Evolutionary conservation across 1,140 invertebrate genomes (phyloP).

Genomic region (Schlechtendalia chinensis): DNA sequence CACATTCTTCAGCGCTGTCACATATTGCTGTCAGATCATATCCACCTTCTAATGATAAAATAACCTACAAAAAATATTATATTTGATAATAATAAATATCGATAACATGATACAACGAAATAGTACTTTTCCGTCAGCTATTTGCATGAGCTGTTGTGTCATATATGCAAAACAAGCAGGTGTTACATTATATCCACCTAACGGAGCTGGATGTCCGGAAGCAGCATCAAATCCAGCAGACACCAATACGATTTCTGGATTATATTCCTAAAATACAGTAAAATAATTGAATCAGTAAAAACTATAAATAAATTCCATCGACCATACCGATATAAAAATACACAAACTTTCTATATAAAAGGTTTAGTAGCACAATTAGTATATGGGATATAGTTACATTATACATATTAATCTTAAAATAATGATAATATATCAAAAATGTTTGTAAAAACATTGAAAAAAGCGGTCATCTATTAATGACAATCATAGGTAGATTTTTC

Average conservation of each 20-base stretch:
- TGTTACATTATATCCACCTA: slow-evolving; percentile 92
- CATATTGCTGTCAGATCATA: slow-evolving; percentile 95
- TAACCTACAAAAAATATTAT: slow-evolving; percentile 59
- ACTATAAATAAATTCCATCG: no score
- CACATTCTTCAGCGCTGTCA: slow-evolving; percentile 95
- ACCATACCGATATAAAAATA: background rate
- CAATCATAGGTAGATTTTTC: no score
- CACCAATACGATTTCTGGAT: slow-evolving; percentile 92
- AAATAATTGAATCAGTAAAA: background rate
- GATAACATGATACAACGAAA: no score
- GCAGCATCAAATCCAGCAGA: slow-evolving; percentile 98
- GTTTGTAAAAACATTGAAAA: no score
- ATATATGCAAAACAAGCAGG: slow-evolving; percentile 95
- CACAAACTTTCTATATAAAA: no score
- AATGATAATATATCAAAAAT: no score
- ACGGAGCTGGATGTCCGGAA: slow-evolving; percentile 83
- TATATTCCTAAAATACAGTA: slow-evolving; percentile 69
- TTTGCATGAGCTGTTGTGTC: slow-evolving; percentile 87
- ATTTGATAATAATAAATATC: background rate
- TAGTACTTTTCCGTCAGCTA: slow-evolving; percentile 80
- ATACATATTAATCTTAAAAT: no score
- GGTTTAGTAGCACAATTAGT: no score
- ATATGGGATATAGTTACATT: no score
- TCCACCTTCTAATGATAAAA: slow-evolving; percentile 89
- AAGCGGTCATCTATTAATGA: no score